These are phyloP conservation scores for Scaeva pyrastri DNA, from an alignment of 2,888 invertebrate genomes.

Conservation along the genomic window DNA sequence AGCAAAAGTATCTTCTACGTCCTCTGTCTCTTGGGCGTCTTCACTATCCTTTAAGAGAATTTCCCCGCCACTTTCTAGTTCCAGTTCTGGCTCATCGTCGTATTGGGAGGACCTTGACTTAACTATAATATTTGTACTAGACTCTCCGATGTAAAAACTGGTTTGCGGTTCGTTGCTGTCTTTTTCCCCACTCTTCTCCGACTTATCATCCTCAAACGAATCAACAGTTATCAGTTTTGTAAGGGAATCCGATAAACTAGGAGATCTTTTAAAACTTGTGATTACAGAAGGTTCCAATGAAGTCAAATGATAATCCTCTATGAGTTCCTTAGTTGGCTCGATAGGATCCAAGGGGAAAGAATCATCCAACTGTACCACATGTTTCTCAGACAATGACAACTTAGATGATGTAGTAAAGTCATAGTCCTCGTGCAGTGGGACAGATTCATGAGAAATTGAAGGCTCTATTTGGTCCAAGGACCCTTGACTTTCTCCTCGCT, in stretches of 20 bases:
- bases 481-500: background rate
- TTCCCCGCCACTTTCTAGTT: conserved; percentile 79
- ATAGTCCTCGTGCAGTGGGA: background rate
- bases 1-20: background rate
- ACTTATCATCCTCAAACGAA: background rate
- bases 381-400: background rate
- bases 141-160: conserved; percentile 84
- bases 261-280: conserved; percentile 5
- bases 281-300: background rate
- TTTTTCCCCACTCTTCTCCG: conserved; percentile 72
- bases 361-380: background rate
- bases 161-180: conserved; percentile 77
- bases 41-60: conserved; percentile 71
- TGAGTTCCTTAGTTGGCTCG: background rate
- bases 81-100: conserved; percentile 65
- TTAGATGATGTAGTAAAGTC: background rate
- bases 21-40: background rate
- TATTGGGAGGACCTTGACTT: conserved; percentile 79
- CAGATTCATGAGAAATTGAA: background rate
- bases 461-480: background rate
- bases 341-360: background rate
- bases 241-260: conserved; percentile 30
- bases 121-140: conserved; percentile 82
- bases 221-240: background rate
- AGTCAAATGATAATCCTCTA: conserved; percentile 5